Conservation (phyloP, 2,888 invertebrate species). For the Cephus pygmeus region DNA sequence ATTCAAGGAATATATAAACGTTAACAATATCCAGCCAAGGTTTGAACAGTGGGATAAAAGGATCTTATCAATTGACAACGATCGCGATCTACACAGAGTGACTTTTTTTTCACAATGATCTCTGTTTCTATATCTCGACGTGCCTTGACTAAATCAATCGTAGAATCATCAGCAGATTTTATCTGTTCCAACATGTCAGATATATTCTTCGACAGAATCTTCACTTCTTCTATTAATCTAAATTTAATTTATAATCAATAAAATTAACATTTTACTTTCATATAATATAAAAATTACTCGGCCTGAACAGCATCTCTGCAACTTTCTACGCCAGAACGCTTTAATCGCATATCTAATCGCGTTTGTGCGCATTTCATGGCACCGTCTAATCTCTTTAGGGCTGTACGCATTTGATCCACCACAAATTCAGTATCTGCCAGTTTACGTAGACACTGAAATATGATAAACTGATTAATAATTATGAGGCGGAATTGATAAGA, state of each 20-base stretch:
- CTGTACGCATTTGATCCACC: conserved; percentile 74
- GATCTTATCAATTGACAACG: conserved; percentile 57
- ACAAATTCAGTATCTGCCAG: conserved; percentile 80
- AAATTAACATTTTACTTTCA: not conserved
- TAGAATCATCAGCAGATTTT: conserved; percentile 55
- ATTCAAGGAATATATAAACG: not conserved
- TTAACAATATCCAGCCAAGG: conserved; percentile 49
- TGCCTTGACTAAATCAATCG: conserved; percentile 48
- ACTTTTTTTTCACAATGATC: conserved; percentile 63
- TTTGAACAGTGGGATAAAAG: conserved; percentile 61
- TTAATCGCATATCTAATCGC: conserved; percentile 79
- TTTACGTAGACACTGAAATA: conserved; percentile 72
- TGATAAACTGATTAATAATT: not conserved
- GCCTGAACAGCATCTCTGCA: conserved; percentile 84
- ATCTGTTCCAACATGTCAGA: conserved; percentile 53
- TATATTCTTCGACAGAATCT: conserved; percentile 46
- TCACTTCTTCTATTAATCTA: conserved; percentile 58
- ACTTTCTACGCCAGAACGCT: conserved; percentile 82
- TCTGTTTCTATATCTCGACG: conserved; percentile 59
- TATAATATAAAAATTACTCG: conserved; percentile 65
- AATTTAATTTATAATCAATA: not conserved
- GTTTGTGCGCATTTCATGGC: conserved; percentile 89
- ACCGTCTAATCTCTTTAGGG: conserved; percentile 79
- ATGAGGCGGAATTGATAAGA: not conserved
- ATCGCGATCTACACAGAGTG: conserved; percentile 60